These are phyloP conservation scores for Ornithorhynchus anatinus DNA, from an alignment of 2,113 vertebrate genomes.

Conservation along the genomic window DNA sequence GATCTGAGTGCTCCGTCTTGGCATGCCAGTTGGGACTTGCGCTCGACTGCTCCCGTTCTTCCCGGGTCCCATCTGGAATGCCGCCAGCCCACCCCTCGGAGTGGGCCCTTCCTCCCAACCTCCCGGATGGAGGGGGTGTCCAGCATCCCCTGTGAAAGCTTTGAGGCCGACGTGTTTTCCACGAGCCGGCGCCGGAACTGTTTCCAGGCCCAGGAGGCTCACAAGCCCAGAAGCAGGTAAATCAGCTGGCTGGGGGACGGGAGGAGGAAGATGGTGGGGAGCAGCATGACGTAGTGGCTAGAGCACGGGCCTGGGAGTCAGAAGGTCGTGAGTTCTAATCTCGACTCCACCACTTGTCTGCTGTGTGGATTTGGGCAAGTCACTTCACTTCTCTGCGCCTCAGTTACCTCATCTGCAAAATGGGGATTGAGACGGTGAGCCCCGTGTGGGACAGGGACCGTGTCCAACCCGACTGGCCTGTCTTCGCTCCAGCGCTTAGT, in stretches of 20 bases:
- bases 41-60: not conserved
- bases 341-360: not conserved
- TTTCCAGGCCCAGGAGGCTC: conserved; percentile 73
- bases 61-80: not conserved
- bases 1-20: no score
- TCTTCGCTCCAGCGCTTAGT: no score
- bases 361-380: not conserved
- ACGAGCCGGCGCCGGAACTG: conserved; percentile 83
- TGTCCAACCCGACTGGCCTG: no score
- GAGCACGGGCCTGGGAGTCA: no score
- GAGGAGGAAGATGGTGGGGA: not conserved
- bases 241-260: not conserved
- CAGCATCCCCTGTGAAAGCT: conserved; percentile 72
- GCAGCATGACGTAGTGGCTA: no score
- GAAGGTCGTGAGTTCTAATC: not conserved
- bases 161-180: conserved; percentile 83
- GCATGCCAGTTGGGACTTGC: not conserved
- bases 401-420: no score
- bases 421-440: no score
- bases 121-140: conserved; percentile 42
- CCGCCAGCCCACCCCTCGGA: not conserved
- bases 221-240: conserved; percentile 65
- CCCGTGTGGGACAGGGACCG: no score
- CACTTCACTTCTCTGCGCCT: no score
- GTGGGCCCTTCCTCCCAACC: not conserved